A percentile compares a stretch with the other conserved stretches of the same genome.
phyloP scores from a whole-genome alignment of 2,113 vertebrate species.

The Corythoichthys haematopterus region DNA sequence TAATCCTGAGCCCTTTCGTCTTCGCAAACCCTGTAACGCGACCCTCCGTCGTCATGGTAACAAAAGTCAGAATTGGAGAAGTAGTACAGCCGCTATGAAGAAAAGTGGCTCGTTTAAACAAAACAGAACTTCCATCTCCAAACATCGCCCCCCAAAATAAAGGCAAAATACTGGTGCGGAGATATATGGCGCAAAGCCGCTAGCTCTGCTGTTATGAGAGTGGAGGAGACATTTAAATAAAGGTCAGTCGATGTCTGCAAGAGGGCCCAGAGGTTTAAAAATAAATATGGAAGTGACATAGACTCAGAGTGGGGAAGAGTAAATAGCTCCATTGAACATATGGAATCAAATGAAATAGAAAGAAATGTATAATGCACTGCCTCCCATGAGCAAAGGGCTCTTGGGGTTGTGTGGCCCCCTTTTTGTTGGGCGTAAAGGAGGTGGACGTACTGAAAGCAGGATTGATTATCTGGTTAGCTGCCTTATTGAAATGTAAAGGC shows the following conservation, averaged over 20 bases:
- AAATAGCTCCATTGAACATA: conserved; percentile 67
- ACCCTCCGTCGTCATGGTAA: too few relatives aligned
- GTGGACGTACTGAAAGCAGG: conserved; percentile 29
- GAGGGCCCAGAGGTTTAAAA: conserved; percentile 71
- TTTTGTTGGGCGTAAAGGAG: conserved; percentile 41
- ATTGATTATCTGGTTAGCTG: conserved; percentile 54
- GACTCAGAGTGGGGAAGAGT: conserved; percentile 61
- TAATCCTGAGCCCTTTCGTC: too few relatives aligned
- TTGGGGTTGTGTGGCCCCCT: conserved; percentile 32
- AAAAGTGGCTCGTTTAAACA: too few relatives aligned
- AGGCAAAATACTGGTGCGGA: conserved; percentile 52
- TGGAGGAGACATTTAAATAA: conserved; percentile 78
- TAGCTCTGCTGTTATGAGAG: conserved; percentile 73
- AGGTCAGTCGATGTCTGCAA: conserved; percentile 70
- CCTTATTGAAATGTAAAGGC: conserved; percentile 58
- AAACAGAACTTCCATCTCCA: background rate
- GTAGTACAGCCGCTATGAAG: too few relatives aligned
- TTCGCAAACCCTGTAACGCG: too few relatives aligned
- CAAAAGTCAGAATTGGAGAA: too few relatives aligned
- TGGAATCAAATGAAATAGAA: conserved; percentile 66
- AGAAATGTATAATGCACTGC: conserved; percentile 57
- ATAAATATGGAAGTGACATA: conserved; percentile 72
- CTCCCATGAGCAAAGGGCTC: conserved; percentile 44
- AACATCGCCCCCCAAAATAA: conserved; percentile 30
- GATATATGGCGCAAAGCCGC: conserved; percentile 62